Base-by-base conservation (phyloP, 64 coral and sea anemone species). In the Cladopsammia gracilis region DNA sequence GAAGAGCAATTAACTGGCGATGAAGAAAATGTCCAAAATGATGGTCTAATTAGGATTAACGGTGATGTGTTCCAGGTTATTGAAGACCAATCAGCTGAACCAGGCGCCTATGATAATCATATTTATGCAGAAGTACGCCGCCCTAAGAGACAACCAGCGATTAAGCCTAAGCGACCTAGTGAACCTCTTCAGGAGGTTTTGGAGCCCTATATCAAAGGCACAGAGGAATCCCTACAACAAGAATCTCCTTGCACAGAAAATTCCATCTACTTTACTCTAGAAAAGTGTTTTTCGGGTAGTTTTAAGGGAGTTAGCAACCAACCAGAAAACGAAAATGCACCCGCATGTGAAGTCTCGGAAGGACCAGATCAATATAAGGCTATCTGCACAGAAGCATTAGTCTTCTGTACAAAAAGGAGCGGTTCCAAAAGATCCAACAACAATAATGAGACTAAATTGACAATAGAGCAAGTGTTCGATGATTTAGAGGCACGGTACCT, bases 401-500 rank as follows among this genome's bases (percentile, higher is more conserved):
- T 75, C 4, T 75, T 48, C 46, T 75, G 47, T 6, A 75, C 72
- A 20, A 49, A 75, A 49, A 48, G 45, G 44, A 48, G 43, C 48
- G 72, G 14, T 19, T 75, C 45, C 48, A 45, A n/a, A 19, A n/a
- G 4, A 75, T 14, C 46, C 6, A 75, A 75, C 47, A 43, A 75
- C 72, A 75, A 45, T 43, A 75, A 75, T 20, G 53, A 56, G 12
- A 6, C 44, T 14, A 75, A 7, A 14, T 48, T 75, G 16, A 75
- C 72, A 45, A 75, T 75, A 48, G 72, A 49, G 7, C 46, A 75
- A 49, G 72, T 45, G 16, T 75, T 75, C 47, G 47, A 75, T 12
- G 13, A 75, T 20, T 49, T 75, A 45, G 45, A 75, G 72, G 72
- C 46, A 18, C 72, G 72, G 4, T 75, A 75, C 46, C 72, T 75